These are phyloP conservation scores for Ennomos fuscantarius DNA, from an alignment of 2,888 invertebrate genomes.

Conservation along the genomic window DNA sequence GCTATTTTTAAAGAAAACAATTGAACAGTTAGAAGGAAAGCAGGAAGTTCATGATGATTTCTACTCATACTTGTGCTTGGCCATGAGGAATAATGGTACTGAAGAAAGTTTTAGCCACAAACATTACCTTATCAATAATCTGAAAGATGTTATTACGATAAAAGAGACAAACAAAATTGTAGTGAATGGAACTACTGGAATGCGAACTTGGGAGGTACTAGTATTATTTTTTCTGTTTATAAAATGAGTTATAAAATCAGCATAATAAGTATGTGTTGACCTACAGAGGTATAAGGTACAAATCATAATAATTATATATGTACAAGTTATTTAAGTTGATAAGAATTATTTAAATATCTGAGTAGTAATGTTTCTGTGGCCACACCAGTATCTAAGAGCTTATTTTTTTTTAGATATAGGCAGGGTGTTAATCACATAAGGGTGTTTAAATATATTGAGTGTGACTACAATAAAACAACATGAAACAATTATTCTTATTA, in stretches of 20 bases:
- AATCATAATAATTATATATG: too few species aligned
- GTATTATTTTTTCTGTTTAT: conserved; percentile 2
- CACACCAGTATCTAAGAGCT: too few species aligned
- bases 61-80: conserved; percentile 85
- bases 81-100: conserved; percentile 65
- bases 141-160: conserved; percentile 80
- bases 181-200: conserved; percentile 91
- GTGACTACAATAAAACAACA: too few species aligned
- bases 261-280: too few species aligned
- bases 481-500: too few species aligned
- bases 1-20: conserved; percentile 87
- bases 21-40: conserved; percentile 83
- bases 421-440: too few species aligned
- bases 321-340: too few species aligned
- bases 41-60: conserved; percentile 87
- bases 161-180: conserved; percentile 90
- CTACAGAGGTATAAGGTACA: too few species aligned
- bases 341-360: too few species aligned
- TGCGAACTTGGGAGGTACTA: conserved; percentile 91
- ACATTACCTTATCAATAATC: conserved; percentile 85
- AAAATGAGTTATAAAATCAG: neutral
- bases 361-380: too few species aligned
- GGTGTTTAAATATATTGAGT: too few species aligned
- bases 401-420: too few species aligned
- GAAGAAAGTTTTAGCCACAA: conserved; percentile 81